Conservation (phyloP, 2,888 invertebrate species). For the Archaeoteleia sp. region DNA sequence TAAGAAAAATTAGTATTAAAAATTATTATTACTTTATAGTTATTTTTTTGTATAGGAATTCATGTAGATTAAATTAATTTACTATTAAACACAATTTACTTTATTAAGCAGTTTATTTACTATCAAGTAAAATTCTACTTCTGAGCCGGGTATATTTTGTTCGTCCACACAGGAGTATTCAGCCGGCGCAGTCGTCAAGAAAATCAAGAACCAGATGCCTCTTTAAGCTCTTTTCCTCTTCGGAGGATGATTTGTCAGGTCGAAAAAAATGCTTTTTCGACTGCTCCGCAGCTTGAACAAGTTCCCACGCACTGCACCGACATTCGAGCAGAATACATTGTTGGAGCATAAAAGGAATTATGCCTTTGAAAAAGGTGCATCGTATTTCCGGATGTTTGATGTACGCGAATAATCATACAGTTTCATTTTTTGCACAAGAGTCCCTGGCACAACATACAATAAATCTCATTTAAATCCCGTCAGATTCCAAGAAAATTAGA, state of each 20-base stretch:
- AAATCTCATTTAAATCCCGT: no score
- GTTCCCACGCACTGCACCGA: slow-evolving; percentile 51
- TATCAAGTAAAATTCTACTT: no score
- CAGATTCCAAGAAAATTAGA: no score
- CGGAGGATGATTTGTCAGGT: slow-evolving; percentile 47
- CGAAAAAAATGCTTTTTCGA: slow-evolving; percentile 52
- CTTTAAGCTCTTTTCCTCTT: slow-evolving; percentile 40
- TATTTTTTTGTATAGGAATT: no score
- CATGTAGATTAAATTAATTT: no score
- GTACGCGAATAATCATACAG: slow-evolving; percentile 33
- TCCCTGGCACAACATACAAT: no score
- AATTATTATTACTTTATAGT: no score
- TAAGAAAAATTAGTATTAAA: no score
- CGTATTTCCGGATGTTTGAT: slow-evolving; percentile 30
- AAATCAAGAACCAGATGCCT: slow-evolving; percentile 52
- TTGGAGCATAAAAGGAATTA: slow-evolving; percentile 35
- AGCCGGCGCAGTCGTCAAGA: slow-evolving; percentile 26
- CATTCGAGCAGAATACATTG: slow-evolving; percentile 42
- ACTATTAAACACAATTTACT: no score
- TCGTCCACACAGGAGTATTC: slow-evolving; percentile 23
- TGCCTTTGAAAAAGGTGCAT: slow-evolving; percentile 28
- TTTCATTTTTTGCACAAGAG: no score
- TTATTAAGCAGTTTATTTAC: no score
- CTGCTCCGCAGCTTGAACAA: slow-evolving; percentile 51
- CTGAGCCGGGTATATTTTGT: no score